Percentiles rank a stretch among this genome's conserved stretches.
These are phyloP conservation scores for Spodoptera exigua DNA, from an alignment of 2,888 invertebrate genomes.

Conservation along the genomic window DNA sequence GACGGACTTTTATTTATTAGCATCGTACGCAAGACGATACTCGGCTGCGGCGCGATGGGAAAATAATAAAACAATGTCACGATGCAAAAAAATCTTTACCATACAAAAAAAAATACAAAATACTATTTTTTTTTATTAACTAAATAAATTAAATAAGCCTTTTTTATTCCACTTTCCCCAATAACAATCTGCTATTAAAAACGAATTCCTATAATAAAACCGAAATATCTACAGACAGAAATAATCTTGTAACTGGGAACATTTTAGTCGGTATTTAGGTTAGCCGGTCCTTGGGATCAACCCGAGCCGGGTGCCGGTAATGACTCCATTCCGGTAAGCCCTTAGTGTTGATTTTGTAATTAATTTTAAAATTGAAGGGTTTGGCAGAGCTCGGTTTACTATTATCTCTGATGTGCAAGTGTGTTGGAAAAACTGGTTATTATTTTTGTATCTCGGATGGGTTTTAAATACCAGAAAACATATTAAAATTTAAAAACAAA, in stretches of 20 bases:
- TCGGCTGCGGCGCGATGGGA: no score
- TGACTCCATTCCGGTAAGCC: constrained; percentile 28
- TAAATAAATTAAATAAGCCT: no score
- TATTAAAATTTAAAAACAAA: no score
- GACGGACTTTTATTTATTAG: no score
- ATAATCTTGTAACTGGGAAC: constrained; percentile 35
- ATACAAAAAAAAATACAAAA: no score
- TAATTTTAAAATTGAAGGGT: constrained; percentile 38
- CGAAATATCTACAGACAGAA: constrained; percentile 34
- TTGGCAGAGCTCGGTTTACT: constrained; percentile 20
- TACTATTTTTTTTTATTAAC: no score
- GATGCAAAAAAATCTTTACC: no score
- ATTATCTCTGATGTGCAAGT: neutral
- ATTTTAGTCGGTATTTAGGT: constrained; percentile 33
- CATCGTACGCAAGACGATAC: no score
- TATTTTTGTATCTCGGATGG: no score
- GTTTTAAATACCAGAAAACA: no score
- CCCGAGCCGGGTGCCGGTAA: constrained; percentile 29
- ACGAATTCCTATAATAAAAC: constrained; percentile 8
- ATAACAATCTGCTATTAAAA: neutral
- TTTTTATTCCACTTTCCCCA: no score
- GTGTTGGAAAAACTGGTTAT: neutral
- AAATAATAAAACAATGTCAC: no score
- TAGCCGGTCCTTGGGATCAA: constrained; percentile 28
- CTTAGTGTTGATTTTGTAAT: constrained; percentile 40